Conservation (phyloP, 2,888 invertebrate genomes). For the Oxyscelio sp. region DNA sequence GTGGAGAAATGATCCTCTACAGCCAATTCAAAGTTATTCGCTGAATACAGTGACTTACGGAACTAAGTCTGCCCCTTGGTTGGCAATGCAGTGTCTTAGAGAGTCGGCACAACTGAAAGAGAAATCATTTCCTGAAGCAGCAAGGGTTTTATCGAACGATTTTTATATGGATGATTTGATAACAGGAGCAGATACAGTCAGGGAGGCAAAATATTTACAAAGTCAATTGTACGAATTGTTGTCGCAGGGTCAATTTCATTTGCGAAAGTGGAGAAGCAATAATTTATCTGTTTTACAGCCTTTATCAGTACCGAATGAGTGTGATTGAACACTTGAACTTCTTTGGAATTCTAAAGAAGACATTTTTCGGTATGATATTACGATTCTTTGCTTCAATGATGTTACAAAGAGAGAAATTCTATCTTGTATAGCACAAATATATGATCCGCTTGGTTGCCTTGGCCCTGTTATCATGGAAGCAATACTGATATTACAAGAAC, state of each 20-base stretch:
- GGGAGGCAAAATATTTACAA: conserved; percentile 5
- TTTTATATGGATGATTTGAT: conserved; percentile 75
- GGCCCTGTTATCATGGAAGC: conserved; percentile 33
- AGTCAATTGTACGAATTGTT: neutral
- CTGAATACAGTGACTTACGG: conserved; percentile 45
- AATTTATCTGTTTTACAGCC: neutral
- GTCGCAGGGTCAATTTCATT: conserved; percentile 33
- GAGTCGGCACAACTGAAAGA: conserved; percentile 33
- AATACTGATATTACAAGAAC: conserved; percentile 17
- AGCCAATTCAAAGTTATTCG: conserved; percentile 3
- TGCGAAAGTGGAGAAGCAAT: conserved; percentile 61
- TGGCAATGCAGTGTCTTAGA: conserved; percentile 43
- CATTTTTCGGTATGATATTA: conserved; percentile 44
- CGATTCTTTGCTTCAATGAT: neutral
- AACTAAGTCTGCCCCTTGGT: conserved; percentile 15
- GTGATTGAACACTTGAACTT: conserved; percentile 50
- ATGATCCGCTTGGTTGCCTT: conserved; percentile 24
- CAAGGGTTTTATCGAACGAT: conserved; percentile 53
- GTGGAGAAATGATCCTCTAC: conserved; percentile 5
- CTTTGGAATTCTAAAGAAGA: conserved; percentile 60
- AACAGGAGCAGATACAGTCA: conserved; percentile 12
- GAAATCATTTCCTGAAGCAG: conserved; percentile 61
- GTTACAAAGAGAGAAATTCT: conserved; percentile 46
- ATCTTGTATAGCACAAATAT: conserved; percentile 45
- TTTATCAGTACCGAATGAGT: conserved; percentile 20